Percentiles rank a stretch among this genome's conserved stretches.
These are phyloP conservation scores for Malurus leucopterus DNA, from an alignment of 2,797 vertebrate genomes.

Conservation along the genomic window DNA sequence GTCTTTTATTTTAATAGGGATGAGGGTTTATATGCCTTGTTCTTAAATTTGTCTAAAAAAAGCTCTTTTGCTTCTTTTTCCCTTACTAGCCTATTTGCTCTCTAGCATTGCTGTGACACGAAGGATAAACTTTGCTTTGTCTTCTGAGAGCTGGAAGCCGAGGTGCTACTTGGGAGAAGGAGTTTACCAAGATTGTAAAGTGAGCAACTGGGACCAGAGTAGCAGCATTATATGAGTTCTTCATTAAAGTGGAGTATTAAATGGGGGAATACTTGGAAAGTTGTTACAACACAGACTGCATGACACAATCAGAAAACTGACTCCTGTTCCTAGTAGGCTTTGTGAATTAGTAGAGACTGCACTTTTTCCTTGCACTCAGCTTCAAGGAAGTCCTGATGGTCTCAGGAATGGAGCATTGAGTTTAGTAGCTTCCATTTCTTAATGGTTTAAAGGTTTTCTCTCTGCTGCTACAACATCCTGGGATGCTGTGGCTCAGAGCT, in stretches of 20 bases:
- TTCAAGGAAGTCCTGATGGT: background rate
- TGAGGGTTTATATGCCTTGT: background rate
- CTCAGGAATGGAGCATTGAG: background rate
- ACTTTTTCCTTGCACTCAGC: background rate
- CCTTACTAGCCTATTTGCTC: background rate
- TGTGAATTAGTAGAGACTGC: background rate
- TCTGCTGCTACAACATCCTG: background rate
- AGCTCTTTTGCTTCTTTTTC: background rate
- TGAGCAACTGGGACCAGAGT: background rate
- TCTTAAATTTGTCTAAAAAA: background rate
- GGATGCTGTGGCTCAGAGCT: background rate
- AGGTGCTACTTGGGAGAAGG: background rate
- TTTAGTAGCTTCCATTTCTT: background rate
- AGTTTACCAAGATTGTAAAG: background rate
- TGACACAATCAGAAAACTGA: background rate
- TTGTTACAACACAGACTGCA: background rate
- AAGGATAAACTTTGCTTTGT: background rate
- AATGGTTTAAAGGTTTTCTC: background rate
- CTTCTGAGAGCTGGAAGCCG: background rate
- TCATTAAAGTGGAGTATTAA: background rate
- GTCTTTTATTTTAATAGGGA: background rate
- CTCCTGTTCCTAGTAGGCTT: background rate
- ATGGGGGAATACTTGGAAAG: background rate
- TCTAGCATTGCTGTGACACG: background rate
- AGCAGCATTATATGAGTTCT: background rate